Evolutionary conservation across 2,888 invertebrate species (phyloP).

Genomic region (Diogma glabrata): DNA sequence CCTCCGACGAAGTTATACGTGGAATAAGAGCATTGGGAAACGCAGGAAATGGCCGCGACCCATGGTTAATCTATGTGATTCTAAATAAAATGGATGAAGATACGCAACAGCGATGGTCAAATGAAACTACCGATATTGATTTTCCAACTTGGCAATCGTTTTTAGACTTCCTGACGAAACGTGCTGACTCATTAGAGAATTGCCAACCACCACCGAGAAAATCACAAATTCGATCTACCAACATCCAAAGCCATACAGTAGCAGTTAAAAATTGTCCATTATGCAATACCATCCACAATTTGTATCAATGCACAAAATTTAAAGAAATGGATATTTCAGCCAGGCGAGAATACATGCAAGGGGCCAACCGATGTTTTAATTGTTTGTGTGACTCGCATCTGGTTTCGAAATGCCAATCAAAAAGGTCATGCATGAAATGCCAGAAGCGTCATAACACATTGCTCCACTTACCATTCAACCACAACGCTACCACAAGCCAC

Average conservation of each 20-base stretch:
- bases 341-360: background rate
- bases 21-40: background rate
- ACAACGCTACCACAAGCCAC: too few species aligned
- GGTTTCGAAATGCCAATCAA: background rate
- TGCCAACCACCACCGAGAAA: background rate
- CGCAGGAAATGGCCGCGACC: background rate
- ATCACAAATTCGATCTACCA: background rate
- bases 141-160: background rate
- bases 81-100: background rate
- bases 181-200: background rate
- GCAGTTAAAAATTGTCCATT: too few species aligned
- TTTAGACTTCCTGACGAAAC: background rate
- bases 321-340: background rate
- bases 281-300: background rate
- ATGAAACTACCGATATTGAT: background rate
- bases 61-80: background rate
- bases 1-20: background rate
- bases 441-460: background rate
- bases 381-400: conserved; percentile 1
- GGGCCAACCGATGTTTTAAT: background rate
- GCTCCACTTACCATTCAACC: background rate
- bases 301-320: background rate
- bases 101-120: background rate
- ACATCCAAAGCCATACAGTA: background rate
- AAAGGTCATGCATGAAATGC: background rate